Evolutionary conservation across 2,888 invertebrate species (phyloP).

Genomic region (Dysmachus trigonus): DNA sequence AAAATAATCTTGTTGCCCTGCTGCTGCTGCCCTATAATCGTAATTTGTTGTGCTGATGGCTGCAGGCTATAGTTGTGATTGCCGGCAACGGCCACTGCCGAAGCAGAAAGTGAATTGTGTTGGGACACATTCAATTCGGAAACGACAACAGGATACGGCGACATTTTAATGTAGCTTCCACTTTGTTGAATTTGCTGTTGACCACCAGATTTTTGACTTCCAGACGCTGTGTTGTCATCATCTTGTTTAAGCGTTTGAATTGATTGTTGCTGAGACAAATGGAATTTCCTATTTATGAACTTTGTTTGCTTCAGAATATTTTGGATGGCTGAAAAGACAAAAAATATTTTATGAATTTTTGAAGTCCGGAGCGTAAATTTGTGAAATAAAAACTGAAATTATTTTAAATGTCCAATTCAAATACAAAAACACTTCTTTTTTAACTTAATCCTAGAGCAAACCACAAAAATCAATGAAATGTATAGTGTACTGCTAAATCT

Average conservation of each 20-base stretch:
- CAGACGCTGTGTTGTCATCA: conserved; percentile 53
- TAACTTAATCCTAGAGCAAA: background rate
- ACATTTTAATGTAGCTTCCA: conserved; percentile 62
- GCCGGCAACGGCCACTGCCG: conserved; percentile 58
- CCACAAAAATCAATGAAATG: background rate
- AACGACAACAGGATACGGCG: conserved; percentile 60
- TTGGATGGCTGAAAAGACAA: conserved; percentile 57
- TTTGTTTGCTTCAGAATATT: conserved; percentile 48
- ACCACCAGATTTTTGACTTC: conserved; percentile 44
- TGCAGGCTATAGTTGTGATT: conserved; percentile 64
- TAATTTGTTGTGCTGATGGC: conserved; percentile 61
- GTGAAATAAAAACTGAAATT: too few species aligned
- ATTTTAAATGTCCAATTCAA: background rate
- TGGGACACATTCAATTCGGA: conserved; percentile 58
- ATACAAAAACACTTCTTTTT: background rate
- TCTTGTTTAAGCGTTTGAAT: conserved; percentile 55
- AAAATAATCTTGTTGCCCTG: conserved; percentile 61
- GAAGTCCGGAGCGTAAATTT: background rate
- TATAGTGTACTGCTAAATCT: background rate
- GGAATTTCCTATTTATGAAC: conserved; percentile 57
- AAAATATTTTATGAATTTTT: background rate
- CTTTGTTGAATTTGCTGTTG: conserved; percentile 55
- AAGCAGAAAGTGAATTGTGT: conserved; percentile 53
- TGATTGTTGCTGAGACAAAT: conserved; percentile 54
- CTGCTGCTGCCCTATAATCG: conserved; percentile 57